Evolutionary conservation across 2,797 vertebrate species (phyloP).

Genomic region (Neosilurus hyrtlii): DNA sequence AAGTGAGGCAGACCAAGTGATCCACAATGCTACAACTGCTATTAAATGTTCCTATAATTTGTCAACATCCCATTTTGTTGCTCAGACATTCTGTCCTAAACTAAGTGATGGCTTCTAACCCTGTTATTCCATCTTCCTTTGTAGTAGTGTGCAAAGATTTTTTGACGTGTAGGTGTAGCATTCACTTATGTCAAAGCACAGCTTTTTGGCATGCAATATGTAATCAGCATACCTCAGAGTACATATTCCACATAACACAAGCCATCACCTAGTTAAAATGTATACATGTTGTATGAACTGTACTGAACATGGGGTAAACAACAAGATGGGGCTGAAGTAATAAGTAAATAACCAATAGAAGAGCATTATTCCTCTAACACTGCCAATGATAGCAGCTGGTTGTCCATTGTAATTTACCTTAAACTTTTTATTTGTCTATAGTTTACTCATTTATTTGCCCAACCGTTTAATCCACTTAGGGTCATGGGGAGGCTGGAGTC

Average conservation of each 20-base stretch:
- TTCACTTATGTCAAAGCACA: neutral
- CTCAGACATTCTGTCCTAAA: constrained; percentile 10
- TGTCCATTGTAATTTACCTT: neutral
- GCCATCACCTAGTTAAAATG: neutral
- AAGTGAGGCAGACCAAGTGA: constrained; percentile 10
- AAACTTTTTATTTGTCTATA: neutral
- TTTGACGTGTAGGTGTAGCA: neutral
- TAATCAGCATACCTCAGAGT: constrained; percentile 9
- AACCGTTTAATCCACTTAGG: no score
- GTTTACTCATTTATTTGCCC: no score
- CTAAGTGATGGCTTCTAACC: neutral
- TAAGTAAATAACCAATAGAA: neutral
- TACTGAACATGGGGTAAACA: neutral
- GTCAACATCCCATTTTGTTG: constrained; percentile 16
- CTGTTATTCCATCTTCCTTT: neutral
- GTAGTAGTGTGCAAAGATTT: neutral
- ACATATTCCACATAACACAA: neutral
- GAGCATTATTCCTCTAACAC: neutral
- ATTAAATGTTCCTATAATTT: constrained; percentile 20
- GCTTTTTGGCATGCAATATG: neutral
- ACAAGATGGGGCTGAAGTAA: neutral
- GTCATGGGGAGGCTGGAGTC: no score
- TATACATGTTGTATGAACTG: neutral
- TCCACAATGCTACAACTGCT: constrained; percentile 22
- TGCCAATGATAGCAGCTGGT: neutral